Evolutionary conservation across 2,113 vertebrate genomes (phyloP), one percentile per base, ranked within the genome.

Genomic region (Barnardius zonarius): DNA sequence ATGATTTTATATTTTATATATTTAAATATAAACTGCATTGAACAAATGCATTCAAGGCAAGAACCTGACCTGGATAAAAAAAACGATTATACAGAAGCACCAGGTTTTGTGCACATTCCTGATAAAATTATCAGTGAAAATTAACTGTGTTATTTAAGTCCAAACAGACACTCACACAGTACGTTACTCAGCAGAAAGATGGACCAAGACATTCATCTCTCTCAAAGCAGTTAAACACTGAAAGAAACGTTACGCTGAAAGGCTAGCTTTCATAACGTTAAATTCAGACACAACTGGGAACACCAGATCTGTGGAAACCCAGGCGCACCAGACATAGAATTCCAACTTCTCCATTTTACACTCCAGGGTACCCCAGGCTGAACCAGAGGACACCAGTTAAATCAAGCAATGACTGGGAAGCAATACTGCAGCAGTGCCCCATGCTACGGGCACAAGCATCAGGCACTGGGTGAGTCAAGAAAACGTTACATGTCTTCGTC

Each of bases 11-110:
- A 39, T 86, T 92, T 83, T 77, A 19, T 88, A 90, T 95, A 90
- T 95, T 94, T 25, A 92, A 86, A 94, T 86, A 88, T 37, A 88
- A 96, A 86, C 76, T 76, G 84, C 48, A 82, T 84, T 52, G 82
- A 96, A 97, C 87, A 92, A 96, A 90, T 9, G 75, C 76, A 94
- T 63, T 90, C 49, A 77, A 66, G 62, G 43, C 69, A 86, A 83
- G 86, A 90, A 93, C 49, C 79, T 92, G 82, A 90, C 82, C 75
- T 72, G 67, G 75, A 37, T 80, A 92, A 84, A 92, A 82, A 88
- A 88, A 85, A 88, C 83, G 44, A 73, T 74, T 88, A 93, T 64
- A 93, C 63, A 88, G 52, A 93, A 77, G 57, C 69, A 72, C 5
- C 52, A 69, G 0, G 2, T 61, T 79, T 83, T 92, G 63, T 90